These are phyloP conservation scores for Ceuthmochares aereus DNA, from an alignment of 2,113 vertebrate genomes.

Conservation along the genomic window DNA sequence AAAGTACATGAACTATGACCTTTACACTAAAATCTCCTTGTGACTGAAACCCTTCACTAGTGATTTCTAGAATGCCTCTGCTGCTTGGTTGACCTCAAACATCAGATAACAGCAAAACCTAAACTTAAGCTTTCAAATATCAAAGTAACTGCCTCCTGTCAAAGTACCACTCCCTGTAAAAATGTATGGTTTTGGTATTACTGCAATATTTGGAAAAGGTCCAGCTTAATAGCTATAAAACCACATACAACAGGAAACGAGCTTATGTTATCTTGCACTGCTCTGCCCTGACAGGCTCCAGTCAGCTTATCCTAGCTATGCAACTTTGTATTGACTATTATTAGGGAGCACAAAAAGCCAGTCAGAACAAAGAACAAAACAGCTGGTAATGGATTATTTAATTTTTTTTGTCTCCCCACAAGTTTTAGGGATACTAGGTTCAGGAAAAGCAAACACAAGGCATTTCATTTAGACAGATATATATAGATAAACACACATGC, in stretches of 20 bases:
- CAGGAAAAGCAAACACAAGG: constrained; percentile 42
- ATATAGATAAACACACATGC: not conserved
- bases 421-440: constrained; percentile 20
- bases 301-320: constrained; percentile 20
- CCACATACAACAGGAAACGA: constrained; percentile 55
- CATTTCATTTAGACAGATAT: not conserved
- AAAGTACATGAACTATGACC: not conserved
- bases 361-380: constrained; percentile 23
- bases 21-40: constrained; percentile 4
- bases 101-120: constrained; percentile 37
- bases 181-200: not conserved
- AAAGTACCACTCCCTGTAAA: not conserved
- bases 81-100: constrained; percentile 50
- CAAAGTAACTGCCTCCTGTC: not conserved
- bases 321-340: not conserved
- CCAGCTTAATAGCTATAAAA: constrained; percentile 37
- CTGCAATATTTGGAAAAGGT: constrained; percentile 7
- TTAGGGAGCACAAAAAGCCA: constrained; percentile 11
- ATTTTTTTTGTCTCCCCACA: not conserved
- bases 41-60: not conserved
- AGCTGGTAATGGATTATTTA: not conserved
- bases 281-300: constrained; percentile 39
- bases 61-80: constrained; percentile 28
- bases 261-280: not conserved
- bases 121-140: constrained; percentile 14